Conservation (phyloP, 2,113 vertebrate species). For the Micromys minutus region DNA sequence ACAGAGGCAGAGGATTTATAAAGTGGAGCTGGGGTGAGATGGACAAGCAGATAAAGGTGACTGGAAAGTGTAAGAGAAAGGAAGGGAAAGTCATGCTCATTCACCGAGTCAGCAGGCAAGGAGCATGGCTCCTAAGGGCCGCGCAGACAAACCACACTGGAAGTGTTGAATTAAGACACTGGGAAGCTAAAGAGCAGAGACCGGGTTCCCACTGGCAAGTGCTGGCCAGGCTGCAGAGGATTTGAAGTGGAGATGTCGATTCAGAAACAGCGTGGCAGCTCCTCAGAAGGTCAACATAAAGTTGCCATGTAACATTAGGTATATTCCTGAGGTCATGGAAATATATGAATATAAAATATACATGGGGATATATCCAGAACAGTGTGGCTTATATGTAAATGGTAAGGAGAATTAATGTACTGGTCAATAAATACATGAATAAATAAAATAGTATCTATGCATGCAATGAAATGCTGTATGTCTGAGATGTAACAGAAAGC, state of each 20-base stretch:
- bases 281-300: too few relatives aligned
- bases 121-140: too few relatives aligned
- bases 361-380: not conserved
- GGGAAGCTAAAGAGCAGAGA: rapidly evolving
- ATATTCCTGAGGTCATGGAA: too few relatives aligned
- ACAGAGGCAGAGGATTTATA: not conserved
- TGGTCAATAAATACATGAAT: not conserved
- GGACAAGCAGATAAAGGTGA: not conserved
- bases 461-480: not conserved
- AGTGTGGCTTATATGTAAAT: not conserved
- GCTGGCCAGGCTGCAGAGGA: too few relatives aligned
- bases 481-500: not conserved
- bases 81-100: not conserved
- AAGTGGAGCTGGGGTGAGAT: not conserved
- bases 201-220: not conserved
- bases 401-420: not conserved
- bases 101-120: not conserved
- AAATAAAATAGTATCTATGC: not conserved
- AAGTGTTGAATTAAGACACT: not conserved
- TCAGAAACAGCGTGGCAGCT: too few relatives aligned
- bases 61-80: not conserved
- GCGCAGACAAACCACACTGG: not conserved
- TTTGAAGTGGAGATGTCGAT: too few relatives aligned
- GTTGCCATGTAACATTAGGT: too few relatives aligned
- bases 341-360: too few relatives aligned